A percentile compares a stretch with the other conserved stretches of the same genome.
These are phyloP conservation scores for Orthonychiurus folsomi DNA, from an alignment of 2,888 invertebrate species.

Conservation along the genomic window DNA sequence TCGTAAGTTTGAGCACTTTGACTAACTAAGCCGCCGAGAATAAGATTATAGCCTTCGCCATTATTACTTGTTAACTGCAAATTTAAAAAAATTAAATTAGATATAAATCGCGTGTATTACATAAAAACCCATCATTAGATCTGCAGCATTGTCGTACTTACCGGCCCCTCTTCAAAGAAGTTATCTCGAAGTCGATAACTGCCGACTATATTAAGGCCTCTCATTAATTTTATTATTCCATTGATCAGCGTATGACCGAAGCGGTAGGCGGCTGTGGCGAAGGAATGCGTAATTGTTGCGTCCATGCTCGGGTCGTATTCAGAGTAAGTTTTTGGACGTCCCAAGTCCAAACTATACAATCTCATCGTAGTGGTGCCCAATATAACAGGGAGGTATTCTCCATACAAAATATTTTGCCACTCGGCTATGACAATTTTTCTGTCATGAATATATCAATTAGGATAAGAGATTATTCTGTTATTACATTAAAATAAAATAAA, in stretches of 20 bases:
- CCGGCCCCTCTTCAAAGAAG: slow-evolving; percentile 36
- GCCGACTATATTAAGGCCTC: slow-evolving; percentile 23
- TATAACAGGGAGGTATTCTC: slow-evolving; percentile 35
- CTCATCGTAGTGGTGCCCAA: slow-evolving; percentile 28
- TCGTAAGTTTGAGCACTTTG: slow-evolving; percentile 38
- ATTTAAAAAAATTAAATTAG: not conserved
- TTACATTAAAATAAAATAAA: too few relatives aligned
- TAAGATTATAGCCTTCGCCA: slow-evolving; percentile 33
- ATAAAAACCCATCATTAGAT: not conserved
- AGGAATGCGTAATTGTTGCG: slow-evolving; percentile 32
- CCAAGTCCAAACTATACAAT: slow-evolving; percentile 20
- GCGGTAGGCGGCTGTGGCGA: slow-evolving; percentile 36
- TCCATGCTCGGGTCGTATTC: slow-evolving; percentile 26
- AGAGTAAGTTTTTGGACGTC: slow-evolving; percentile 14
- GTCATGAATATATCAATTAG: not conserved
- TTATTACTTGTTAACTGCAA: slow-evolving; percentile 20
- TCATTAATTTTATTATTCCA: slow-evolving; percentile 29
- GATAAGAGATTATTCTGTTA: not conserved
- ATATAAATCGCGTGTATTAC: not conserved
- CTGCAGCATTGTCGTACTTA: slow-evolving; percentile 7
- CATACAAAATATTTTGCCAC: slow-evolving; percentile 38
- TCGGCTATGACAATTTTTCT: slow-evolving; percentile 34
- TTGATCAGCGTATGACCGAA: slow-evolving; percentile 39
- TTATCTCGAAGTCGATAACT: slow-evolving; percentile 35
- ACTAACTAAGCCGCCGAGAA: slow-evolving; percentile 33